Evolutionary conservation across 2,113 vertebrate species (phyloP).

Genomic region (cat (Felis catus)): DNA sequence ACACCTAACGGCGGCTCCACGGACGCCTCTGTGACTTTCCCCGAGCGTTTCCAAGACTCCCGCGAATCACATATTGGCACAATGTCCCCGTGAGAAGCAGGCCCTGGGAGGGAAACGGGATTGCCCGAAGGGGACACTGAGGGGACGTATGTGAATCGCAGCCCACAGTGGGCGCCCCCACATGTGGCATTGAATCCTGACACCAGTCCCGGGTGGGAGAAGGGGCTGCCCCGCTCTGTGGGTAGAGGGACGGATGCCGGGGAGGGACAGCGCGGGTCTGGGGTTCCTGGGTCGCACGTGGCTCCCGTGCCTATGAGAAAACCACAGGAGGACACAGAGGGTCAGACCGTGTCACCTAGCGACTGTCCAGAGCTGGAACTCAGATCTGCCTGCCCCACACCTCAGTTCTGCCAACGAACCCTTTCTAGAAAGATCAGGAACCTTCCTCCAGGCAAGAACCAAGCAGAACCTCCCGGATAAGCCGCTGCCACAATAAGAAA

Average conservation of each 20-base stretch:
- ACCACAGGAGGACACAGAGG: background rate
- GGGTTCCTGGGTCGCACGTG: accelerated
- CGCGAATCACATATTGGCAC: accelerated
- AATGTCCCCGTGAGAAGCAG: accelerated
- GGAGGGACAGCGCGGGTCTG: accelerated
- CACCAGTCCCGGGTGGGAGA: accelerated
- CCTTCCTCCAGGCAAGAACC: background rate
- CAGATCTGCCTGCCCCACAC: background rate
- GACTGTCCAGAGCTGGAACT: background rate
- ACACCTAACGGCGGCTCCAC: accelerated
- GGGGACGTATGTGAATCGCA: accelerated
- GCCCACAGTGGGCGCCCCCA: accelerated
- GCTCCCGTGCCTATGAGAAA: background rate
- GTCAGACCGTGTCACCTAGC: background rate
- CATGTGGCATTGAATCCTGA: accelerated
- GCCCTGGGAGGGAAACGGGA: background rate
- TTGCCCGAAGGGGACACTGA: accelerated
- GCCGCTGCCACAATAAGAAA: background rate
- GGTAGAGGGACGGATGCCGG: accelerated
- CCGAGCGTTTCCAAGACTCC: too few species aligned
- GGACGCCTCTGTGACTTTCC: background rate
- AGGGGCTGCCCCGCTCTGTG: accelerated
- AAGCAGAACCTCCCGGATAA: background rate
- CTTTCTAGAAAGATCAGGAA: background rate
- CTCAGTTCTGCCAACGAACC: accelerated